These are phyloP conservation scores for Gambelia wislizenii DNA, from an alignment of 2,797 vertebrate genomes.

Conservation along the genomic window DNA sequence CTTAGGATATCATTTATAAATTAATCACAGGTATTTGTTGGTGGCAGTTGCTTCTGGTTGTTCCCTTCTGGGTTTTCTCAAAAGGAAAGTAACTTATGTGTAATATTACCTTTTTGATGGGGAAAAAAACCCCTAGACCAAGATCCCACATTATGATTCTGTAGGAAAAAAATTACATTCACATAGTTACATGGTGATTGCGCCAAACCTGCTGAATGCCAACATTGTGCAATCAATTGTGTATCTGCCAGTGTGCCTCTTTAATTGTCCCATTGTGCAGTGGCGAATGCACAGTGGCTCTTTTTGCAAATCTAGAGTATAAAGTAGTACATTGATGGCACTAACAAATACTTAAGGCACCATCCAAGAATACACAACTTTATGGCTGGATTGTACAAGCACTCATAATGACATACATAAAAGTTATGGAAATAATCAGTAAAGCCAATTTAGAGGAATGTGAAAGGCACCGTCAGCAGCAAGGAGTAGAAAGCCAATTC, in stretches of 20 bases:
- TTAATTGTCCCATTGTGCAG: too few species aligned
- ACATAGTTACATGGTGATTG: too few species aligned
- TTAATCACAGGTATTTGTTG: not conserved
- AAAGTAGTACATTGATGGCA: too few species aligned
- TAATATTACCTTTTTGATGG: not conserved
- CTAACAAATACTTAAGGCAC: too few species aligned
- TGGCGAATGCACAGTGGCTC: too few species aligned
- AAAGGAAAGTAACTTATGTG: not conserved
- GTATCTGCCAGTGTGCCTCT: too few species aligned
- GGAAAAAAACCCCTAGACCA: not conserved
- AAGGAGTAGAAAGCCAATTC: conserved; percentile 1
- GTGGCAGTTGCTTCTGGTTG: not conserved
- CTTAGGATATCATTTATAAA: not conserved
- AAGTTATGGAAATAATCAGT: not conserved
- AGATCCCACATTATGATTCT: too few species aligned
- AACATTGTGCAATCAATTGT: too few species aligned
- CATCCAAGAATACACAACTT: too few species aligned
- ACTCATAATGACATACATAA: not conserved
- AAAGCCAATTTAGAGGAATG: not conserved
- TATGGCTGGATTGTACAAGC: not conserved
- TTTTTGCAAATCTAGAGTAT: too few species aligned
- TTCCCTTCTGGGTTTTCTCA: not conserved
- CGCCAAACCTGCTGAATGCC: too few species aligned
- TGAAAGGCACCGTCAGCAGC: not conserved
- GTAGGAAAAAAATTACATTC: too few species aligned